Base-by-base conservation (phyloP, 2,113 vertebrate species). In the Lagopus leucura region DNA sequence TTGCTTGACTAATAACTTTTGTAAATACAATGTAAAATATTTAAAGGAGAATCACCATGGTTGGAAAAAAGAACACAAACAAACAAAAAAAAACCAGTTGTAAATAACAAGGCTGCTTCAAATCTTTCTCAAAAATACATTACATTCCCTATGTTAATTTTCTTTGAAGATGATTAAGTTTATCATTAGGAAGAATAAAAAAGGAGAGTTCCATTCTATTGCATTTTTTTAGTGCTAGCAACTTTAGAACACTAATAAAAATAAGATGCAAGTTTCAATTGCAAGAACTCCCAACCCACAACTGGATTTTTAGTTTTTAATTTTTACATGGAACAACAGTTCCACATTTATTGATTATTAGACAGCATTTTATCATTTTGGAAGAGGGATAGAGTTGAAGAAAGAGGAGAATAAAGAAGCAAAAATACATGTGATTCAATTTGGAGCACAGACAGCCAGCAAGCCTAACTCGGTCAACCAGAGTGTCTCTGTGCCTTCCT, bases 1-100 rank as follows among this genome's bases (percentile, higher is more conserved):
- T 70, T 94, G 74, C 32, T 60, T 70, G 34, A 79, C 34, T 86
- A 91, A 71, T 64, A 93, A 81, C 34, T 78, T 87, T 36, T 78
- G 65, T 34, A 92, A 94, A 92, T 47, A 79, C 21, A 58, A 21
- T 67, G 22, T 22, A 72, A 91, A 82, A 25, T 21, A 92, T 47
- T 81, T 72, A 86, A 71, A 72, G 34, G 52, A 86, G 89, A 74
- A 79, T 21, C 2, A 3, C 50, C 15, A 22, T 58, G 12, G 50
- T 58, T 79, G 36, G 30, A 8, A 28, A 82, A 70, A 19, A 63
- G 16, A 60, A 34, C 22, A 18, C n/a, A n/a, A n/a, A 38, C 36
- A 60, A 60, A 21, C 20, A 8, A 34, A 40, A 52, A 13, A 9
- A 57, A 69, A 74, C 8, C 30, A 8, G 4, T 24, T 80, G 65